Conservation (phyloP, 2,113 vertebrate genomes). For the Oreotrochilus melanogaster region DNA sequence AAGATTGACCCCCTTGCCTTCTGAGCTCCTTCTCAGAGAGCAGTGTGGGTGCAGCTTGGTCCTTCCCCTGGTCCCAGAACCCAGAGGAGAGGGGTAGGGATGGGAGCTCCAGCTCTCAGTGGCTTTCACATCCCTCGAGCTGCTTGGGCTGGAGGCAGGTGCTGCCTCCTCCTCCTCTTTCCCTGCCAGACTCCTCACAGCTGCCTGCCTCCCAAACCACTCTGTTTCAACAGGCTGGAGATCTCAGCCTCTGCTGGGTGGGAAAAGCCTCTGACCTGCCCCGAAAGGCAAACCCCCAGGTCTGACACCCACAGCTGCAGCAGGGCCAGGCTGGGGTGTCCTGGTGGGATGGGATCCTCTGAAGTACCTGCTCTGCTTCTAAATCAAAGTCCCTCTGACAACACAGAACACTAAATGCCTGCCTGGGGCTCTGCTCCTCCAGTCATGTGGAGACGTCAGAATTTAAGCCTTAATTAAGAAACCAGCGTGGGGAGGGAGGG, state of each 20-base stretch:
- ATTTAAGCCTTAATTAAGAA: conserved; percentile 70
- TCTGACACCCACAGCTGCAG: background rate
- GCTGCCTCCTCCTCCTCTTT: background rate
- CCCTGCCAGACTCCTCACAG: background rate
- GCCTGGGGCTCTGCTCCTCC: conserved; percentile 49
- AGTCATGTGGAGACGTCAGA: conserved; percentile 16
- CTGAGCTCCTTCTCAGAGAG: no score
- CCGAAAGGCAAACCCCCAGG: background rate
- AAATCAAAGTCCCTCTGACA: conserved; percentile 39
- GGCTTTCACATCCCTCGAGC: background rate
- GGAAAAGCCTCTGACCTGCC: background rate
- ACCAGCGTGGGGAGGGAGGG: background rate
- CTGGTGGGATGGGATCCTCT: background rate
- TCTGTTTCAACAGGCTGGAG: background rate
- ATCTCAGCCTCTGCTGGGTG: fast-evolving
- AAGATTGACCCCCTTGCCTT: no score
- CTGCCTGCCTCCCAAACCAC: background rate
- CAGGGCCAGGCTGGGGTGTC: background rate
- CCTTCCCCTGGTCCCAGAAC: background rate
- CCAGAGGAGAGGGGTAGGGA: background rate
- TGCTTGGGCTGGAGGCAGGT: background rate
- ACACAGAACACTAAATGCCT: conserved; percentile 28
- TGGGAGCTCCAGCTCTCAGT: background rate
- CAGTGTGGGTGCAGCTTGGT: background rate
- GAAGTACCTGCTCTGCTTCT: background rate